Evolutionary conservation across 2,888 invertebrate species (phyloP).

Genomic region (Aphelenchoides bicaudatus): DNA sequence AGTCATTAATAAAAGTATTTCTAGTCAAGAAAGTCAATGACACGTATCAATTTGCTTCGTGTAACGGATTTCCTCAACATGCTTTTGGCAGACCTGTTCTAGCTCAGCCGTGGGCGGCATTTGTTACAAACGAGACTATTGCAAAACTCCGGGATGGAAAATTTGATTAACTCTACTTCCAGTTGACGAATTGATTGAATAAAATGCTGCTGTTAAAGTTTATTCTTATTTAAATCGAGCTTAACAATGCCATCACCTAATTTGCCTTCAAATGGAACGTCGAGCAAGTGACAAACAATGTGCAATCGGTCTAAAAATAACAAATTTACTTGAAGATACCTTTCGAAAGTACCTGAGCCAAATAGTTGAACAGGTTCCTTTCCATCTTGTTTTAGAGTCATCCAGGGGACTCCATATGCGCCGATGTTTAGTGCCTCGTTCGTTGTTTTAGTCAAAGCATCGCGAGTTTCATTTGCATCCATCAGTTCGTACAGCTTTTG

Average conservation of each 20-base stretch:
- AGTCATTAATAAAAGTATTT: too few species aligned
- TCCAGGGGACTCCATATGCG: conserved; percentile 3
- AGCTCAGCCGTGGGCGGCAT: too few species aligned
- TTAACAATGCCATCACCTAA: neutral
- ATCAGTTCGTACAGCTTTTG: neutral
- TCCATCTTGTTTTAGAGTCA: neutral
- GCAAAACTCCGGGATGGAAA: too few species aligned
- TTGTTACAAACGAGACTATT: too few species aligned
- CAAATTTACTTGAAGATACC: too few species aligned
- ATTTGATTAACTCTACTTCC: neutral
- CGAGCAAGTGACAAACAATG: conserved; percentile 9
- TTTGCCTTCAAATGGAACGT: neutral
- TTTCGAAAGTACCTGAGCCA: too few species aligned
- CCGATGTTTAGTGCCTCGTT: neutral
- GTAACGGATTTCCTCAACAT: too few species aligned
- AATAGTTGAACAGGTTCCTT: neutral
- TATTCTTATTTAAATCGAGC: neutral
- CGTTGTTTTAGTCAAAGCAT: neutral
- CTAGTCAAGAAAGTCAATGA: too few species aligned
- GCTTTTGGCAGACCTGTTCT: too few species aligned
- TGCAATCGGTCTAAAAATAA: conserved; percentile 12
- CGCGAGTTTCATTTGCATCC: neutral
- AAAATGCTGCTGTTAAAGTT: neutral
- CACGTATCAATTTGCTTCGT: too few species aligned
- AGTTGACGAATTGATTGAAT: neutral